phyloP scores from a whole-genome alignment of 2,888 invertebrate species.

The Rutpela maculata region DNA sequence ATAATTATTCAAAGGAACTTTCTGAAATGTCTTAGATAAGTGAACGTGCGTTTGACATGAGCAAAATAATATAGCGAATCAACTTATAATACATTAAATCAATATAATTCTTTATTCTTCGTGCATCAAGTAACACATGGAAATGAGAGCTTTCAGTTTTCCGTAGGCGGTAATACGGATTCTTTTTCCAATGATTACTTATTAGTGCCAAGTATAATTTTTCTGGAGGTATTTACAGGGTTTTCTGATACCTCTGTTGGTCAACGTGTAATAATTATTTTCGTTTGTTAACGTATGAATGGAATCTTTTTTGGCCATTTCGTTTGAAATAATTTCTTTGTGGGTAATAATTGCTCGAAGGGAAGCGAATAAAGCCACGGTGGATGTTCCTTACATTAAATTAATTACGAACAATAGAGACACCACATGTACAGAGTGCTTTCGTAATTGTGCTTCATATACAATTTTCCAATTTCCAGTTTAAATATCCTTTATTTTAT shows the following conservation, averaged over 20 bases:
- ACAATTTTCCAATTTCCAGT: no score
- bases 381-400: no score
- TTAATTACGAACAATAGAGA: no score
- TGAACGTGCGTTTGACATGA: background rate
- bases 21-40: background rate
- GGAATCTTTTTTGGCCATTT: background rate
- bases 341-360: no score
- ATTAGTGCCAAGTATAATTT: background rate
- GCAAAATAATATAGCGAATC: background rate
- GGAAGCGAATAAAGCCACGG: no score
- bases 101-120: background rate
- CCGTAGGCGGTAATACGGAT: background rate
- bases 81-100: background rate
- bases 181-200: slow-evolving; percentile 16
- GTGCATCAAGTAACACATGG: background rate
- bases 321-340: background rate
- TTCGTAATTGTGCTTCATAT: no score
- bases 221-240: background rate
- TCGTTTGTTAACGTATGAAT: background rate
- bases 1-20: background rate
- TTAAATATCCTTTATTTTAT: no score
- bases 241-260: background rate
- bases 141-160: background rate
- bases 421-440: no score
- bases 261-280: background rate